phyloP scores from a whole-genome alignment of 2,113 vertebrate genomes.

The Pomatostomus ruficeps region DNA sequence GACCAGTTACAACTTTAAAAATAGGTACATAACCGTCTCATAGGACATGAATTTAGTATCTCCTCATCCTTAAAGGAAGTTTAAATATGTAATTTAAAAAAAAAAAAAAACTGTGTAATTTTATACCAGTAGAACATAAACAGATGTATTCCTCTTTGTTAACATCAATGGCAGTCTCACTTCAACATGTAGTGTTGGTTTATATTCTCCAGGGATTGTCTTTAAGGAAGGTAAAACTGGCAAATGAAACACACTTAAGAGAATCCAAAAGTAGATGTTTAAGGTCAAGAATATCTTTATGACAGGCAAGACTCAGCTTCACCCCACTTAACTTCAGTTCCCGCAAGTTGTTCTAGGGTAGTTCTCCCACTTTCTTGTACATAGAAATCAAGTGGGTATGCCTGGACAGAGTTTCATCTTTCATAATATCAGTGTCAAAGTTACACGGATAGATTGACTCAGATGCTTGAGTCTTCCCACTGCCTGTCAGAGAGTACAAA shows the following conservation, averaged over 20 bases:
- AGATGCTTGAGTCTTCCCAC: not conserved
- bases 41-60: not conserved
- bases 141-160: not conserved
- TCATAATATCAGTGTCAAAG: not conserved
- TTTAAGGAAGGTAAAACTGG: not conserved
- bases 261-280: not conserved
- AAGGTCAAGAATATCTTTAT: not conserved
- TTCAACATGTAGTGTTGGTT: not conserved
- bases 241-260: not conserved
- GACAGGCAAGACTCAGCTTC: not conserved
- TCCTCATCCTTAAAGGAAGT: not conserved
- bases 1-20: not conserved
- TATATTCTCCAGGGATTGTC: not conserved
- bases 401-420: not conserved
- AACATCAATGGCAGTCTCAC: not conserved
- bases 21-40: not conserved
- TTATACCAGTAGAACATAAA: not conserved
- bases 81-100: fast-evolving
- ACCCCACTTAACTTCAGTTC: not conserved
- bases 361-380: not conserved
- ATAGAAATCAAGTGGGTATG: not conserved
- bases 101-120: not conserved
- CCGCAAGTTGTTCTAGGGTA: not conserved
- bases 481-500: not conserved
- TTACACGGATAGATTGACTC: not conserved